A percentile compares a stretch with the other conserved stretches of the same genome.
phyloP scores from a whole-genome alignment of 2,888 invertebrate species.

The Tipula unca region DNA sequence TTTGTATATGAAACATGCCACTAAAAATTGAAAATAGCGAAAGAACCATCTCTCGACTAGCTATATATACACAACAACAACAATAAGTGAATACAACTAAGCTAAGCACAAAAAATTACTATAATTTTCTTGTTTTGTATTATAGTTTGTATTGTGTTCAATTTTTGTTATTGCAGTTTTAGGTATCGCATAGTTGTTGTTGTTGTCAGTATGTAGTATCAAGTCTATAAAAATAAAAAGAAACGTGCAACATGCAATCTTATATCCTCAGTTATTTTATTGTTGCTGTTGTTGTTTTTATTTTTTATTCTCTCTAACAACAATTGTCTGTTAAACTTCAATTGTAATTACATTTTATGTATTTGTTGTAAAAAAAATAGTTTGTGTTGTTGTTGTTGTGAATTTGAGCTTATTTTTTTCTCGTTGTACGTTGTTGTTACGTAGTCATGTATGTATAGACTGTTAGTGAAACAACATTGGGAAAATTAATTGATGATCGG shows the following conservation, averaged over 20 bases:
- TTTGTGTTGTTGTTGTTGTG: background rate
- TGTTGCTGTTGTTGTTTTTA: background rate
- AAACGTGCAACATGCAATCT: slow-evolving; percentile 14
- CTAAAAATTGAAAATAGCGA: background rate
- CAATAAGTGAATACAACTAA: background rate
- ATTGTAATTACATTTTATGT: slow-evolving; percentile 8
- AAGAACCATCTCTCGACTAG: background rate
- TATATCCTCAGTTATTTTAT: background rate
- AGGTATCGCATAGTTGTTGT: too few species aligned
- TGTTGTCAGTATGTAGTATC: background rate
- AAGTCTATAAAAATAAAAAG: slow-evolving; percentile 2
- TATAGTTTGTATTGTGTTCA: background rate
- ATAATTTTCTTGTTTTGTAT: slow-evolving; percentile 3
- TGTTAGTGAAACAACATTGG: background rate
- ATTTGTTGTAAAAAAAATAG: background rate
- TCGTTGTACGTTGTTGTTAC: background rate
- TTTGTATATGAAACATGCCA: background rate
- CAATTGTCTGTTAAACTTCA: slow-evolving; percentile 14
- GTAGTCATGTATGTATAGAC: background rate
- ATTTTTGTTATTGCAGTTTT: background rate
- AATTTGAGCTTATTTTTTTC: background rate
- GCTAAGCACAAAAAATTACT: background rate
- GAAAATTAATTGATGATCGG: slow-evolving; percentile 2
- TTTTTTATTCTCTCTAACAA: background rate
- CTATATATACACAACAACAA: background rate